Conservation (phyloP, 2,888 invertebrate species). For the Dasysyrphus albostriatus region DNA sequence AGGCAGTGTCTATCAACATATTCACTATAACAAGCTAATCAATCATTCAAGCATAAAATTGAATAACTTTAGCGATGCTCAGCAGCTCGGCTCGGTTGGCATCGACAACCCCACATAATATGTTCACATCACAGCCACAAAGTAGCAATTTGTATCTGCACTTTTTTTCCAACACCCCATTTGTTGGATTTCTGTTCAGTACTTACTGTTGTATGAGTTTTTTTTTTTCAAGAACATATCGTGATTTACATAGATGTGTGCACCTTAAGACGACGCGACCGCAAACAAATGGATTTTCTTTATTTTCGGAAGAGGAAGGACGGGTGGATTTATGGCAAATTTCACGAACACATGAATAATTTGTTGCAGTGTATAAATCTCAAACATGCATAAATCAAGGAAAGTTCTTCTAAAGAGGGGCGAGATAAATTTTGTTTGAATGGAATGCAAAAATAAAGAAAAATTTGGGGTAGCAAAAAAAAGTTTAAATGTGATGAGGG, state of each 20-base stretch:
- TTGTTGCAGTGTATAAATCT: slow-evolving; percentile 25
- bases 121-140: slow-evolving; percentile 17
- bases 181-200: slow-evolving; percentile 18
- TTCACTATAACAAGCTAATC: slow-evolving; percentile 27
- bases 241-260: slow-evolving; percentile 19
- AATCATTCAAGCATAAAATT: slow-evolving; percentile 57
- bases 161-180: slow-evolving; percentile 24
- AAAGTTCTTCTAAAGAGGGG: neutral
- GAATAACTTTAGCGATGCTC: slow-evolving; percentile 30
- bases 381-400: neutral
- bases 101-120: neutral
- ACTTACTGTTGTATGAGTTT: neutral
- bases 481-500: neutral
- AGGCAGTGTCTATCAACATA: neutral
- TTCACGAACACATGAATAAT: slow-evolving; percentile 36
- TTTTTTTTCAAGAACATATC: neutral
- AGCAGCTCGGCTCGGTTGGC: neutral
- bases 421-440: neutral
- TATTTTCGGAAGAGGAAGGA: neutral
- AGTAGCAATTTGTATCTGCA: slow-evolving; percentile 46
- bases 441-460: neutral
- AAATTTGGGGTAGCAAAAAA: neutral
- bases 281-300: slow-evolving; percentile 21
- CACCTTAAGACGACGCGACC: slow-evolving; percentile 18
- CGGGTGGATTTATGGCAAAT: slow-evolving; percentile 21